Evolutionary conservation across 2,113 vertebrate species (phyloP).

Genomic region (Plecturocebus donacophilus): DNA sequence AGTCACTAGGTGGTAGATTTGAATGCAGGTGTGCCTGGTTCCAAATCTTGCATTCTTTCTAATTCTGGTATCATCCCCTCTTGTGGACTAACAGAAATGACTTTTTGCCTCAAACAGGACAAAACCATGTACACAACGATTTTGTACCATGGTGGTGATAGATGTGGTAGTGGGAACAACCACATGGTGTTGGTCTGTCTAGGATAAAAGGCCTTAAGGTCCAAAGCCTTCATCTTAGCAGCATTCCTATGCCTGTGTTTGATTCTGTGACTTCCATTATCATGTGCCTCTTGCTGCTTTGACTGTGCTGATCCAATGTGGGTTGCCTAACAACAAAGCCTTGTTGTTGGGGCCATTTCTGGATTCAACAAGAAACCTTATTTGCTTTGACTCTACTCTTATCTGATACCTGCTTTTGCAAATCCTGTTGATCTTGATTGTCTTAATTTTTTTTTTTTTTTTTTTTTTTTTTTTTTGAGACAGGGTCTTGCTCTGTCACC

Average conservation of each 20-base stretch:
- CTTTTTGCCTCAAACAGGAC: background rate
- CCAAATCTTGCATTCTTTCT: background rate
- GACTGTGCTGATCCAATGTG: background rate
- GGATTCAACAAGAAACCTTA: background rate
- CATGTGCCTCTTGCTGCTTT: background rate
- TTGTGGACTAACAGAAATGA: background rate
- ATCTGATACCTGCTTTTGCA: background rate
- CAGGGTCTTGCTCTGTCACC: too few relatives aligned
- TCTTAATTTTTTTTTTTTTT: too few relatives aligned
- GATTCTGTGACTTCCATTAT: background rate
- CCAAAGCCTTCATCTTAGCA: background rate
- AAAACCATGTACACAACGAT: background rate
- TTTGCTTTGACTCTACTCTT: background rate
- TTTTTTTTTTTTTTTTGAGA: too few relatives aligned
- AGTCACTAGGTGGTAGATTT: background rate
- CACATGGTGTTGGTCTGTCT: background rate
- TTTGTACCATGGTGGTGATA: background rate
- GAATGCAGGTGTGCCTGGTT: background rate
- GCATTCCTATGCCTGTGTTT: background rate
- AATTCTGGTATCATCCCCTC: slow-evolving; percentile 14
- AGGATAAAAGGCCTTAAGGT: background rate
- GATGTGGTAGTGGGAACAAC: background rate
- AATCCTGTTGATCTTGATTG: background rate
- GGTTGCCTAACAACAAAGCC: background rate
- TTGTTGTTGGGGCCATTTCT: background rate